Conservation (phyloP, 2,113 vertebrate species). For the Chionomys nivalis region DNA sequence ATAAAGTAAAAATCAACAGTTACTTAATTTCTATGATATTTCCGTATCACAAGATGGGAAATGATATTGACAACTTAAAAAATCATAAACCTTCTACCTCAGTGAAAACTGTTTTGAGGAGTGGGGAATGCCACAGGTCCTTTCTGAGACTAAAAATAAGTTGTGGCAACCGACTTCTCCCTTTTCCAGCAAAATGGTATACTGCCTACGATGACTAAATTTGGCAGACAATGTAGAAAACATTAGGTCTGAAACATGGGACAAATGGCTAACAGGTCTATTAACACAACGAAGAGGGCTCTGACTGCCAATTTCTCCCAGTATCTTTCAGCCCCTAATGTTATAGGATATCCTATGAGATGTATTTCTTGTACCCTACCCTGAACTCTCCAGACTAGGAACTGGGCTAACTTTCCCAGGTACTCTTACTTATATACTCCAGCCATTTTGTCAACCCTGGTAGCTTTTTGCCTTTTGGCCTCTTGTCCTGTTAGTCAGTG, state of each 20-base stretch:
- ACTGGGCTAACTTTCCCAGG: background rate
- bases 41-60: background rate
- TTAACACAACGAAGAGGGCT: background rate
- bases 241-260: background rate
- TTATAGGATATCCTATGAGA: background rate
- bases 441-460: background rate
- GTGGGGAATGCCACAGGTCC: background rate
- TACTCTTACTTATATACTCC: background rate
- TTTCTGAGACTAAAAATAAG: background rate
- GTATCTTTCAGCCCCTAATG: background rate
- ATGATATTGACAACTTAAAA: background rate
- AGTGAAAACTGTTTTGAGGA: background rate
- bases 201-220: fast-evolving
- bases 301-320: background rate
- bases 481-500: background rate
- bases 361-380: background rate
- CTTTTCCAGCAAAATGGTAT: background rate
- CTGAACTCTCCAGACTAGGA: background rate
- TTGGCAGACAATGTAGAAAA: background rate
- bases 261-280: background rate
- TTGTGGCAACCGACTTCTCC: background rate
- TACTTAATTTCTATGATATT: background rate
- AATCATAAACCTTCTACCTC: background rate
- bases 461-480: background rate
- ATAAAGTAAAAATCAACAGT: background rate